Evolutionary conservation across 2,888 invertebrate genomes (phyloP), one percentile per base, ranked within the genome.

Genomic region (Bembecia ichneumoniformis): DNA sequence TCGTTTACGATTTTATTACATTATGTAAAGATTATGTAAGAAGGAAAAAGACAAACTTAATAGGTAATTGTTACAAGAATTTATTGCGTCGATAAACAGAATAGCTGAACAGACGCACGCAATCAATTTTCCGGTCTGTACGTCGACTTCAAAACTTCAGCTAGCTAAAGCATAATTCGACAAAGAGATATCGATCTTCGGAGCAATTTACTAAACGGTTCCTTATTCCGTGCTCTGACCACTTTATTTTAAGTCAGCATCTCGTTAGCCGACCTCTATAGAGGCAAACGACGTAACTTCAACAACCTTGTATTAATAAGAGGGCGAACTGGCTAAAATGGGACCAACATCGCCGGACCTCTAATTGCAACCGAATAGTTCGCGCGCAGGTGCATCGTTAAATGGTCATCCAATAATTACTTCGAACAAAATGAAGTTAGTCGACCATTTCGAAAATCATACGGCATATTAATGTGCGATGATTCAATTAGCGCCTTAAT

Each of bases 271-370:
- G 52, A 54, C 54, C 47, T 49, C 45, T 36, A 49, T 51, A 47
- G 44, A 46, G 46, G 50, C 58, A 57, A 61, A 60, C 56, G 60
- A 66, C 62, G 60, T 60, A 64, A 63, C 63, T 67, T 57, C 56
- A 62, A 57, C 62, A 57, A 56, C 58, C 55, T 28, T 58, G 53
- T 66, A 68, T 66, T 66, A 68, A 66, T 62, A 63, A 58, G 56
- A 59, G 53, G 57, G 58, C 55, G 4, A 10, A 44, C 46, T 53
- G 52, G 54, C 52, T 43, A 45, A 46, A 47, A 17, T 45, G 2
- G 13, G 43, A 11, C 28, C 16, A 17, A 34, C 13, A 14, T 43
- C 11, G 10, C 15, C 28, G 40, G 43, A 43, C 20, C 48, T 28
- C 43, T n/a, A 15, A 20, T 16, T 16, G 13, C 10, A 11, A 9